phyloP scores from a whole-genome alignment of 2,888 invertebrate species.

The Cataglyphis livida region DNA sequence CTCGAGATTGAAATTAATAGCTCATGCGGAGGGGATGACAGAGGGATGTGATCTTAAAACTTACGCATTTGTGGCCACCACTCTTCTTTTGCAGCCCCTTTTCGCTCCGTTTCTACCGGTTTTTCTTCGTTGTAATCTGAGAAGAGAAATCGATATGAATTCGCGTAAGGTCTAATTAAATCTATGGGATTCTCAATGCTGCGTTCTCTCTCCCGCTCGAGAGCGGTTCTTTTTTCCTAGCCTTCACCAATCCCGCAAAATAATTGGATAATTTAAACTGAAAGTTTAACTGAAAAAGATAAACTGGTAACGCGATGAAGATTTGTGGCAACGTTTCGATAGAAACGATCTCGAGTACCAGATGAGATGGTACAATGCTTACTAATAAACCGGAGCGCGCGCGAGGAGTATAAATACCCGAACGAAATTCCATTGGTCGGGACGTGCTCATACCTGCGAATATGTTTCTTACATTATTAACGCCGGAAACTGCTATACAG shows the following conservation, averaged over 20 bases:
- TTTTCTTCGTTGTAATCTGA: conserved; percentile 64
- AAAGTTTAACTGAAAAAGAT: conserved; percentile 22
- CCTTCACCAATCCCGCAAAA: conserved; percentile 31
- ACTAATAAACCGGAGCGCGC: conserved; percentile 20
- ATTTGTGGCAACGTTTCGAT: conserved; percentile 23
- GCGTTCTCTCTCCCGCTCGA: background rate
- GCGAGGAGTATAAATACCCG: conserved; percentile 20
- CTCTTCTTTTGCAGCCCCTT: background rate
- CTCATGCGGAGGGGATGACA: background rate
- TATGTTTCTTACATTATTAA: conserved; percentile 32
- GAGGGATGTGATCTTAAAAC: conserved; percentile 14
- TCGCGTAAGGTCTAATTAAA: conserved; percentile 75
- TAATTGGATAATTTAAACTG: conserved; percentile 43
- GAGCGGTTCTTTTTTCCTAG: conserved; percentile 6
- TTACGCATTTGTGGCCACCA: conserved; percentile 1
- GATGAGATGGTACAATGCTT: conserved; percentile 22
- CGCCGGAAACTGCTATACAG: background rate
- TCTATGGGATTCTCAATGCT: conserved; percentile 67
- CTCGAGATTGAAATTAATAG: conserved; percentile 37
- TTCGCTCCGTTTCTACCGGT: conserved; percentile 30
- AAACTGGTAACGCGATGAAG: conserved; percentile 35
- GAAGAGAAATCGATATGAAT: conserved; percentile 74
- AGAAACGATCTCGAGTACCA: background rate
- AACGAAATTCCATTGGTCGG: conserved; percentile 21
- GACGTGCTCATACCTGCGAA: background rate